Conservation (phyloP, 2,113 vertebrate genomes). For the Lepisosteus osseus region DNA sequence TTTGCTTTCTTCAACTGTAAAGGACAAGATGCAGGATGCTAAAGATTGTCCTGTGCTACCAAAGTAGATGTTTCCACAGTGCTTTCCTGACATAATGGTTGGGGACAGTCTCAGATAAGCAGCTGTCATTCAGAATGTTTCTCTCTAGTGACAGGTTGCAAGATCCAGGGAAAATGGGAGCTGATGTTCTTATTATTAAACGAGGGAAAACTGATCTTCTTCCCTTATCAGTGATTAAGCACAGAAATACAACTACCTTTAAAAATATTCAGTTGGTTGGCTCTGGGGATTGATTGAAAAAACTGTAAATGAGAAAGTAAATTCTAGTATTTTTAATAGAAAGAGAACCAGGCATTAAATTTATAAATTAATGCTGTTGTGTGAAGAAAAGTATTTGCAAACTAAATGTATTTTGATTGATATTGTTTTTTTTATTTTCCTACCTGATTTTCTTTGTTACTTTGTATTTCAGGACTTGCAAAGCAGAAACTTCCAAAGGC, state of each 20-base stretch:
- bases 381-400: too few species aligned
- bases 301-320: too few species aligned
- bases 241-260: conserved; percentile 17
- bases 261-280: conserved; percentile 32
- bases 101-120: conserved; percentile 58
- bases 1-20: background rate
- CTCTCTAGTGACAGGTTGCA: conserved; percentile 58
- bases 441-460: too few species aligned
- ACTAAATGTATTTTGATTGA: too few species aligned
- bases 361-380: too few species aligned
- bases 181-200: conserved; percentile 38
- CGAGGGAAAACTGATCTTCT: conserved; percentile 33
- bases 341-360: too few species aligned
- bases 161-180: conserved; percentile 53
- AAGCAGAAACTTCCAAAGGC: too few species aligned
- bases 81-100: conserved; percentile 38
- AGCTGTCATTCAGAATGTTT: conserved; percentile 56
- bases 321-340: too few species aligned
- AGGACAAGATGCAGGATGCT: conserved; percentile 19
- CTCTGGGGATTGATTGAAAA: conserved; percentile 13
- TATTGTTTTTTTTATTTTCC: too few species aligned
- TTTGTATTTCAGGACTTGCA: too few species aligned
- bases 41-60: conserved; percentile 20
- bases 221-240: conserved; percentile 47
- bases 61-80: background rate